These are phyloP conservation scores for Brachirus orientalis DNA, from an alignment of 2,113 vertebrate genomes.

Conservation along the genomic window DNA sequence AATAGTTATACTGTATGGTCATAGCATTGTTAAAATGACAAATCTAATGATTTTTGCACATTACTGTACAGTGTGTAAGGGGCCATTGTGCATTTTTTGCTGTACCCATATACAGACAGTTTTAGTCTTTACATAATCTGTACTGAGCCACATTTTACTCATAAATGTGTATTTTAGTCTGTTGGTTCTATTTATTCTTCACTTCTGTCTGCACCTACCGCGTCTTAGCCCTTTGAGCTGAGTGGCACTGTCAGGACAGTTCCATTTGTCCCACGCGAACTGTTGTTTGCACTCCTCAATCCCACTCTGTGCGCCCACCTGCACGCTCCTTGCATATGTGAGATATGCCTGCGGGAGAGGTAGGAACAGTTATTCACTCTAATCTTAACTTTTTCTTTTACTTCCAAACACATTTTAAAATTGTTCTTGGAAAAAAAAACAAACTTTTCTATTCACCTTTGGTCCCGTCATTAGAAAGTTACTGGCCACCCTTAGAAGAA, in stretches of 20 bases:
- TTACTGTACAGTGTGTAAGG: too few relatives aligned
- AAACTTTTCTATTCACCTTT: slow-evolving; percentile 84
- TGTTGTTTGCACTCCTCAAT: slow-evolving; percentile 95
- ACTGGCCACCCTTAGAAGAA: slow-evolving; percentile 88
- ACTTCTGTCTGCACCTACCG: slow-evolving; percentile 76
- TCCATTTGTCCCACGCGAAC: slow-evolving; percentile 97
- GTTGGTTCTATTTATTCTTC: too few relatives aligned
- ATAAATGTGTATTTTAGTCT: neutral
- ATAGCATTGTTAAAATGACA: too few relatives aligned
- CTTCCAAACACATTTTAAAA: neutral
- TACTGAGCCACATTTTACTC: neutral
- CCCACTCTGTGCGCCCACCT: slow-evolving; percentile 88
- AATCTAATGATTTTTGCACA: too few relatives aligned
- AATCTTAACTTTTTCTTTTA: neutral
- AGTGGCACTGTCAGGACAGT: slow-evolving; percentile 92
- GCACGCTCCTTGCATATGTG: slow-evolving; percentile 90
- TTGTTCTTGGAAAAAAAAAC: neutral
- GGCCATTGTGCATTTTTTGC: too few relatives aligned
- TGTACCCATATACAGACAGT: too few relatives aligned
- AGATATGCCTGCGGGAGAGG: slow-evolving; percentile 86
- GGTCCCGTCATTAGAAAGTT: slow-evolving; percentile 96
- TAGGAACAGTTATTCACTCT: neutral
- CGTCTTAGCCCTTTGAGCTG: slow-evolving; percentile 89
- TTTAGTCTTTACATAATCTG: neutral
- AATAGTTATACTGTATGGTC: too few relatives aligned